Evolutionary conservation across 2,797 vertebrate species (phyloP), one percentile per base, ranked within the genome.

Genomic region (Triplophysa yarkandensis): DNA sequence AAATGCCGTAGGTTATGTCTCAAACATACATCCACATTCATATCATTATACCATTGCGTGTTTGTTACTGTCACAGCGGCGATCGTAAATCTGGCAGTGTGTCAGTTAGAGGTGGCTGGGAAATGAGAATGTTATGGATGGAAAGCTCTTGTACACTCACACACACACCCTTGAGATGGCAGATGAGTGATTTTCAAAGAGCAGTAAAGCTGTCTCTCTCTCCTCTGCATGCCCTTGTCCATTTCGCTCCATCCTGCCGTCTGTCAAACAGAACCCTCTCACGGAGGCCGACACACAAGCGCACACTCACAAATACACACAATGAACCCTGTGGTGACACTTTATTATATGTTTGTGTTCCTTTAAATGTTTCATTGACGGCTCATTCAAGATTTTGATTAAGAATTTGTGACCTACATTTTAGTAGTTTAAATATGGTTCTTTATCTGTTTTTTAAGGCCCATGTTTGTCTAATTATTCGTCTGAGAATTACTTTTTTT

Each of bases 181-280:
- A 64, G 74, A 62, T 74, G 80, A 77, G 60, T 34, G 71, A 80
- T 68, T 74, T 68, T 70, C 61, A 80, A 74, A 77, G 43, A 60
- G 65, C 71, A 52, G 73, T 78, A 66, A 78, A 65, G 69, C 72
- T 70, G 54, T 72, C 74, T 64, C 50, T 63, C 69, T 74, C 61
- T 66, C 77, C 74, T 77, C 80, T 70, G 77, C 70, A 69, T 79
- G 77, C 76, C 77, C 74, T 82, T 79, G 77, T 82, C 80, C 60
- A n/a, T 79, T 78, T 74, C 70, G 17, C 66, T 79, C 77, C 58
- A 63, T 66, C 60, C 60, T n/a, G 9, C 52, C 41, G 60, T 74
- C 77, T 77, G 78, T 77, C 78, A 80, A 50, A 64, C 70, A 10
- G 3, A 58, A 48, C 5, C 41, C 23, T 30, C 50, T 68, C 55